phyloP scores from a whole-genome alignment of 2,888 invertebrate genomes.

The Tetragonula carbonaria region DNA sequence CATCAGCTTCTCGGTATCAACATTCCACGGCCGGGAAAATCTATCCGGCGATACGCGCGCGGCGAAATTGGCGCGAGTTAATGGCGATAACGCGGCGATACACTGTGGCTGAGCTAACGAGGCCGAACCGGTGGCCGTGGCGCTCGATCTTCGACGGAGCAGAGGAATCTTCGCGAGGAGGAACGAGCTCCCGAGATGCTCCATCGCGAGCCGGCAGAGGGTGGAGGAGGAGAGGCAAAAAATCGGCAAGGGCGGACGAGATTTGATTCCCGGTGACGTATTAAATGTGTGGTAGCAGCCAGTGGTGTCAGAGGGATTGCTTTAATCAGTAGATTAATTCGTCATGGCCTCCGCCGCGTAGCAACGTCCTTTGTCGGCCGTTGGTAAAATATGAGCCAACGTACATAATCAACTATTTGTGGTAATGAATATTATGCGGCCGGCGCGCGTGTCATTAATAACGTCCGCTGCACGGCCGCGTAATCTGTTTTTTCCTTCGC shows the following conservation, averaged over 20 bases:
- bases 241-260: constrained; percentile 74
- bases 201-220: constrained; percentile 53
- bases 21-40: constrained; percentile 10
- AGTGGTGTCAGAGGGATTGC: constrained; percentile 81
- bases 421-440: constrained; percentile 83
- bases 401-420: constrained; percentile 83
- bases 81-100: constrained; percentile 26
- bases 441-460: constrained; percentile 82
- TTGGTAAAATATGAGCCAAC: constrained; percentile 80
- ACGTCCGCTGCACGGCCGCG: constrained; percentile 69
- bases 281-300: constrained; percentile 82
- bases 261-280: constrained; percentile 81
- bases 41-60: constrained; percentile 4
- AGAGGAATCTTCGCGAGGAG: constrained; percentile 36
- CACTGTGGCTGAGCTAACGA: constrained; percentile 32
- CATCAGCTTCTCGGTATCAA: constrained; percentile 21
- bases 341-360: constrained; percentile 81
- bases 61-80: constrained; percentile 6
- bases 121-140: neutral
- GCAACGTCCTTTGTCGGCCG: constrained; percentile 82
- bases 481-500: constrained; percentile 60
- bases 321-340: constrained; percentile 84
- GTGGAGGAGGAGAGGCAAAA: constrained; percentile 63
- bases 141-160: constrained; percentile 7
- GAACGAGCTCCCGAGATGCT: constrained; percentile 21